Conservation (phyloP, 2,113 vertebrate genomes). For the Passerina amoena region DNA sequence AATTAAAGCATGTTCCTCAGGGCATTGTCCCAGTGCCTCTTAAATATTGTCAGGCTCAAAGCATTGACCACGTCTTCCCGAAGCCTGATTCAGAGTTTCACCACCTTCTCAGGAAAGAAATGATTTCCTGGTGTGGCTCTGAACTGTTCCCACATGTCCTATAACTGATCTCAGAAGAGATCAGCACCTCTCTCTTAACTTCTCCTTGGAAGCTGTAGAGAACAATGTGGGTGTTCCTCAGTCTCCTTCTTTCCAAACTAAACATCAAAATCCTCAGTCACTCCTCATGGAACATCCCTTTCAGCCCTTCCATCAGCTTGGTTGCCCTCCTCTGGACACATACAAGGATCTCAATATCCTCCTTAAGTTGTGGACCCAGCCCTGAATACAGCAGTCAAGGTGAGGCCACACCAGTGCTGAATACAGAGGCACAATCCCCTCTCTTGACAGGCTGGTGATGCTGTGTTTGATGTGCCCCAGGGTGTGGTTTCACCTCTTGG, state of each 20-base stretch:
- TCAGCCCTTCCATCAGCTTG: not conserved
- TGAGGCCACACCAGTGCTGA: not conserved
- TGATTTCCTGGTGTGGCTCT: not conserved
- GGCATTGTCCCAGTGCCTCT: not conserved
- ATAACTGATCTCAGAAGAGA: not conserved
- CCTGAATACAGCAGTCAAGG: fast-evolving
- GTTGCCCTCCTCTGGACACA: not conserved
- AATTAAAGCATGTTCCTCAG: not conserved
- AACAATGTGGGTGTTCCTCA: not conserved
- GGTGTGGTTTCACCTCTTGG: not conserved
- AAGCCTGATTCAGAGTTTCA: not conserved
- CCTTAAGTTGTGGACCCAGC: not conserved
- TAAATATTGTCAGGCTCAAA: not conserved
- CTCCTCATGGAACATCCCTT: not conserved
- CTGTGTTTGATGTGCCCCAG: not conserved
- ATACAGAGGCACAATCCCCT: fast-evolving
- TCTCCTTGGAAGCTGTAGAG: not conserved
- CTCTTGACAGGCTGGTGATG: not conserved
- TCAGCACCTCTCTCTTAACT: not conserved
- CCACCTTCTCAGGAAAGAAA: not conserved
- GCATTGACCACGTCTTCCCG: fast-evolving
- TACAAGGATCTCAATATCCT: not conserved
- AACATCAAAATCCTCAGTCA: fast-evolving
- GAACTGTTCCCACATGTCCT: fast-evolving
- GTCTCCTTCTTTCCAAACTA: not conserved